Evolutionary conservation across 37 sponge, comb jelly and placozoan species (phyloP).

Genomic region (Mnemiopsis leidyi): DNA sequence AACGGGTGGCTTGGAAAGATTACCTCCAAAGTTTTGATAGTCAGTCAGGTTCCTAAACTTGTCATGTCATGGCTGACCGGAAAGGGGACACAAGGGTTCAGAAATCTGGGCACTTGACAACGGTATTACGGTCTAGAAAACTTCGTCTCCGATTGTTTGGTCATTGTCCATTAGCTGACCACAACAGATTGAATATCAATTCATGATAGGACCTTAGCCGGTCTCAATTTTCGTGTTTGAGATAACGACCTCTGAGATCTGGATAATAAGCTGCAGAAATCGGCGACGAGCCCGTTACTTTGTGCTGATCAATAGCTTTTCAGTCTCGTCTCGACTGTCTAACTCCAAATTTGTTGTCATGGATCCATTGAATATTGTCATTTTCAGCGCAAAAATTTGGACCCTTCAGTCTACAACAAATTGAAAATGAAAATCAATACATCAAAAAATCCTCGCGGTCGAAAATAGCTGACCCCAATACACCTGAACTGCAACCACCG

Average conservation of each 20-base stretch:
- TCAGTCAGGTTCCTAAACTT: not conserved
- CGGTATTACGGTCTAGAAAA: not conserved
- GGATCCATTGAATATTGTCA: no score
- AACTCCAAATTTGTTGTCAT: no score
- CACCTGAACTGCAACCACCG: no score
- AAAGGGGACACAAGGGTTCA: not conserved
- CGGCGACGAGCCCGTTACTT: not conserved
- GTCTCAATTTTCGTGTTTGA: not conserved
- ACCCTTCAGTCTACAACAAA: no score
- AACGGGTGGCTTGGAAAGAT: not conserved
- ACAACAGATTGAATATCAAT: not conserved
- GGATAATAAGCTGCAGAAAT: not conserved
- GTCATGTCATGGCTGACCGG: not conserved
- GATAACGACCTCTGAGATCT: not conserved
- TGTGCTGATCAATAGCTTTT: not conserved
- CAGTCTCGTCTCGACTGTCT: not conserved
- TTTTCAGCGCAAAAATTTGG: no score
- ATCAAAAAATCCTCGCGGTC: no score
- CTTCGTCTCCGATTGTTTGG: not conserved
- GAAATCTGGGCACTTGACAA: not conserved
- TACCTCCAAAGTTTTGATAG: no score
- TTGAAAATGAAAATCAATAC: no score
- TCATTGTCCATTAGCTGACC: not conserved
- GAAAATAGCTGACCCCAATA: no score
- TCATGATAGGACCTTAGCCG: not conserved